Base-by-base conservation (phyloP, 2,113 vertebrate species). In the Mirounga angustirostris region DNA sequence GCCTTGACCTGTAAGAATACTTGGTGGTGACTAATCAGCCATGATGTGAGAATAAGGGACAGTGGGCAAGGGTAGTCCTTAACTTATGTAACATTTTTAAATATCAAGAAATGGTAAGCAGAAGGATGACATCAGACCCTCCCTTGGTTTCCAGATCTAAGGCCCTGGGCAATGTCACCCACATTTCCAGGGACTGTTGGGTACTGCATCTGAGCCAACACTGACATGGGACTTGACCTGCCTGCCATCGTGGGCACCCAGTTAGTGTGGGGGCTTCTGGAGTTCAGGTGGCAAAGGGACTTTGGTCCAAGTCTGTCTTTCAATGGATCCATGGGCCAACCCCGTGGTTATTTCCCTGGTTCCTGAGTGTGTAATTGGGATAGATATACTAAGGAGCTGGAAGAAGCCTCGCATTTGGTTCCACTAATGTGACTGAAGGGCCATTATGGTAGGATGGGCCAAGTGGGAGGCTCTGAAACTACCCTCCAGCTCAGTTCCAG, bases 381-480 rank as follows among this genome's bases (percentile, higher is more conserved):
- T 4, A 33, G 78, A 88, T 81, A 86, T 7, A 40, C 54, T 19
- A 13, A 91, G 69, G 10, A 74, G 18, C 85, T 46, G 3, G 52
- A 33, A 95, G 86, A 78, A 28, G 10, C 67, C 28, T 84, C 40
- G 59, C 74, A 36, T 79, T 50, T n/a, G 69, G 21, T 80, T 87
- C 33, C 52, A 89, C 22, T 89, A 73, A 85, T 43, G 30, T 78
- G 86, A 96, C 91, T 59, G 73, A 94, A 83, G 74, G 56, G 52
- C 6, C 30, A 61, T 94, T 94, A 93, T 1, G 36, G 56, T 40
- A 61, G 46, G 76, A 84, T 85, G 71, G 63, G 81, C 81, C 94
- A 91, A 91, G 69, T 30, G 89, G 91, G 94, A 97, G 89, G 46
- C 63, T 58, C 61, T 1, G 18, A 90, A 93, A 94, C 91, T 71